Evolutionary conservation across 1,140 invertebrate genomes (phyloP).

Genomic region (Luehdorfia chinensis): DNA sequence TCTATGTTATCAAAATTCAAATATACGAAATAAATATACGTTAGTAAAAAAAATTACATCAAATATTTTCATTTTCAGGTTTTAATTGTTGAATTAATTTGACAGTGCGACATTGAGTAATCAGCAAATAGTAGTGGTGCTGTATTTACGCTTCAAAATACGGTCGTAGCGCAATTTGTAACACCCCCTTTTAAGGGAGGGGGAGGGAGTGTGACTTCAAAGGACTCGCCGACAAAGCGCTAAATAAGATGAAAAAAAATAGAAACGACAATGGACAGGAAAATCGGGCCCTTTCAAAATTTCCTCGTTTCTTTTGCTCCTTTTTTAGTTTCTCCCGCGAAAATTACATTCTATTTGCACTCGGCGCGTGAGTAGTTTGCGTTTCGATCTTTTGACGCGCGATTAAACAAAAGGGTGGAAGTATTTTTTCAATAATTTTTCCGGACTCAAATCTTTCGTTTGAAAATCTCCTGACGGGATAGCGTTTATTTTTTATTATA

Average conservation of each 20-base stretch:
- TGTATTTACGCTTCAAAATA: slow-evolving; percentile 60
- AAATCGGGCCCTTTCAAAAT: slow-evolving; percentile 64
- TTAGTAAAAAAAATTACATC: too few relatives aligned
- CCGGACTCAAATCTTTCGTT: slow-evolving; percentile 17
- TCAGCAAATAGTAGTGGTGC: slow-evolving; percentile 43
- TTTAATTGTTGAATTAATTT: slow-evolving; percentile 4
- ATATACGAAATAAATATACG: too few relatives aligned
- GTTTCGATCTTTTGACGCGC: slow-evolving; percentile 30
- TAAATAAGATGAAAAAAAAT: slow-evolving; percentile 74
- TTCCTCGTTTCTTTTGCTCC: slow-evolving; percentile 30
- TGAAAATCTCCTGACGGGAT: slow-evolving; percentile 14
- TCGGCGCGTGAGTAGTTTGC: slow-evolving; percentile 21
- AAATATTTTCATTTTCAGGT: too few relatives aligned
- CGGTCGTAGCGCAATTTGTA: slow-evolving; percentile 68
- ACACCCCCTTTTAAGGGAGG: slow-evolving; percentile 41
- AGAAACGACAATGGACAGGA: slow-evolving; percentile 67
- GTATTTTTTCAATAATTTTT: slow-evolving; percentile 23
- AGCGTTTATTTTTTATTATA: slow-evolving; percentile 1
- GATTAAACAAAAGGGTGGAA: slow-evolving; percentile 30
- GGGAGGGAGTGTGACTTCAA: slow-evolving; percentile 52
- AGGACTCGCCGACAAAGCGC: slow-evolving; percentile 71
- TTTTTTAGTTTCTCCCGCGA: slow-evolving; percentile 46
- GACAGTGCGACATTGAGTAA: slow-evolving; percentile 22
- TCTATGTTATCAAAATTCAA: too few relatives aligned
- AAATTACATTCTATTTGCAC: slow-evolving; percentile 32